Conservation (phyloP, 2,113 vertebrate species). For the Daboia siamensis region DNA sequence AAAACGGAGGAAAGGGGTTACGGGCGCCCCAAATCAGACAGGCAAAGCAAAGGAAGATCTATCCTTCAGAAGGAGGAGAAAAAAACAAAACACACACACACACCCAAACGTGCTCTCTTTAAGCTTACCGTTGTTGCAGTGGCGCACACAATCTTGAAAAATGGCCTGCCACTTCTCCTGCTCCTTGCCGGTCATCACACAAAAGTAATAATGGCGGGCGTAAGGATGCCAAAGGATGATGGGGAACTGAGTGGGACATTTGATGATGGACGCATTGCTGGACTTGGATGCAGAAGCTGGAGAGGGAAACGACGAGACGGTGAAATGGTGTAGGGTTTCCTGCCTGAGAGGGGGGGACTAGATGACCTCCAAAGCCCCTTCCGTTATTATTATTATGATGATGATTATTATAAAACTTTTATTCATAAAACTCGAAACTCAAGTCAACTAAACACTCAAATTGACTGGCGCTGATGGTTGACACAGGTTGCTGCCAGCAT, state of each 20-base stretch:
- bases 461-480: too few relatives aligned
- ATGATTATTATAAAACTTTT: too few relatives aligned
- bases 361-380: too few relatives aligned
- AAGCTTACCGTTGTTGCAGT: slow-evolving; percentile 86
- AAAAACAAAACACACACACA: rapidly evolving
- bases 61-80: background rate
- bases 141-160: slow-evolving; percentile 89
- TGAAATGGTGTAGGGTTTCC: too few relatives aligned
- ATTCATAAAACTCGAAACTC: too few relatives aligned
- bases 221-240: slow-evolving; percentile 95
- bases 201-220: slow-evolving; percentile 88
- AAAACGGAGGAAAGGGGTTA: too few relatives aligned
- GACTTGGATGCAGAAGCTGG: slow-evolving; percentile 78
- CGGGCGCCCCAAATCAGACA: too few relatives aligned
- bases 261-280: slow-evolving; percentile 75
- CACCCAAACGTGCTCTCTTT: too few relatives aligned
- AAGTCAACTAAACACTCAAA: too few relatives aligned
- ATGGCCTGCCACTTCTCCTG: slow-evolving; percentile 90
- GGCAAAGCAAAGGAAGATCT: background rate
- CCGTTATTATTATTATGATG: too few relatives aligned
- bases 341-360: too few relatives aligned
- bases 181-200: slow-evolving; percentile 88
- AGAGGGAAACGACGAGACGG: background rate
- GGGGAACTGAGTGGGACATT: slow-evolving; percentile 81
- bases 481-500: too few relatives aligned